phyloP scores from a whole-genome alignment of 2,797 vertebrate genomes.

The Ficedula albicollis region DNA sequence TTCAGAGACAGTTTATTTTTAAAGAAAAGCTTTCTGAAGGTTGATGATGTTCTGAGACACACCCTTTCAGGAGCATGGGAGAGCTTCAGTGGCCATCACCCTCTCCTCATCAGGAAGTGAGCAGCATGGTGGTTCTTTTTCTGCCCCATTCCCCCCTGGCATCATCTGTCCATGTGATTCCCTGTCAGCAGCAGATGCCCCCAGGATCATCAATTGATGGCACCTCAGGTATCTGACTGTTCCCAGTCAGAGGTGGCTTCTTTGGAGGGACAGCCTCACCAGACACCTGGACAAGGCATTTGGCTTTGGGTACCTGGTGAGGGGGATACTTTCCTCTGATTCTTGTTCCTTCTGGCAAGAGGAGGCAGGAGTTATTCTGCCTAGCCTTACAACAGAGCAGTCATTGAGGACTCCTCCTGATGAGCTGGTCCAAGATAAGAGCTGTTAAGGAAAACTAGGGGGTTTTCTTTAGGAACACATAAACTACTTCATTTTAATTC shows the following conservation, averaged over 20 bases:
- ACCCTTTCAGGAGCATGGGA: fast-evolving
- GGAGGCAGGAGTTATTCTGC: not conserved
- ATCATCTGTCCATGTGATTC: not conserved
- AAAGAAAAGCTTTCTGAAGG: not conserved
- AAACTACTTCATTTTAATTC: not conserved
- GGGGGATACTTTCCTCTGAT: not conserved
- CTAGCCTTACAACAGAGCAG: not conserved
- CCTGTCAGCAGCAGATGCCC: not conserved
- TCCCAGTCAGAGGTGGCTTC: not conserved
- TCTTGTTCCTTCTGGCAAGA: not conserved
- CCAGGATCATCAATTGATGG: not conserved
- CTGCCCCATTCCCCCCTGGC: not conserved
- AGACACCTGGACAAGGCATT: not conserved
- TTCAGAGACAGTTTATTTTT: not conserved
- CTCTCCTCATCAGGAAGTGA: not conserved
- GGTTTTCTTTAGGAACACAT: fast-evolving
- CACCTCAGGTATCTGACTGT: not conserved
- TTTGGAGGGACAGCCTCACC: not conserved
- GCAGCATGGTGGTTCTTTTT: not conserved
- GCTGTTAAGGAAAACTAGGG: not conserved
- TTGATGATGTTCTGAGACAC: not conserved
- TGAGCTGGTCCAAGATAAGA: not conserved
- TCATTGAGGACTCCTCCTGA: not conserved
- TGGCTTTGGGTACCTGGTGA: not conserved
- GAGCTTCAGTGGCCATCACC: not conserved